Evolutionary conservation across 2,797 vertebrate genomes (phyloP).

Genomic region (Falco rusticolus): DNA sequence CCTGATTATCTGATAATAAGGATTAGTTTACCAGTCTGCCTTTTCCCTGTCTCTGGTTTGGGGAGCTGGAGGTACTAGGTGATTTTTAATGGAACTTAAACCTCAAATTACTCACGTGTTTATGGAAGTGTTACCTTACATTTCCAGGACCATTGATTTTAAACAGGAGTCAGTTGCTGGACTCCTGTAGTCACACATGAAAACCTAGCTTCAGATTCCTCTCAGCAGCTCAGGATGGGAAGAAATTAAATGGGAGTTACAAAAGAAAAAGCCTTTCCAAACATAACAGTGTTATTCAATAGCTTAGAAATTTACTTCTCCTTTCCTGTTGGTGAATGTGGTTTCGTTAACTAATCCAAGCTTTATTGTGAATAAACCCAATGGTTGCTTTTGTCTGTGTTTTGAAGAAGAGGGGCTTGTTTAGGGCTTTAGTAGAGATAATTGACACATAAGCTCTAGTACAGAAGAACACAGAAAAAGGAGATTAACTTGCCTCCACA

Average conservation of each 20-base stretch:
- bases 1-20: neutral
- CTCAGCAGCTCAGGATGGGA: constrained; percentile 25
- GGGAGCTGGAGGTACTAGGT: neutral
- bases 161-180: constrained; percentile 23
- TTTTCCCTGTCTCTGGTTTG: neutral
- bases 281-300: constrained; percentile 57
- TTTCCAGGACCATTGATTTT: constrained; percentile 50
- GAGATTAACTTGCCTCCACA: neutral
- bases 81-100: constrained; percentile 8
- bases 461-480: neutral
- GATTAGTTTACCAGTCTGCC: neutral
- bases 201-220: constrained; percentile 28
- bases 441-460: neutral
- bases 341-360: constrained; percentile 55
- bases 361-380: constrained; percentile 41
- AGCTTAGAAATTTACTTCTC: constrained; percentile 54
- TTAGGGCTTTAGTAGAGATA: neutral
- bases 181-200: neutral
- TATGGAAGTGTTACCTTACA: constrained; percentile 24
- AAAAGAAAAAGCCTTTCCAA: constrained; percentile 58
- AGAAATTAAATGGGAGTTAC: constrained; percentile 58
- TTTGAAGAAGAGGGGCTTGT: constrained; percentile 35
- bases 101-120: constrained; percentile 22
- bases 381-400: constrained; percentile 23
- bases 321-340: constrained; percentile 52